Evolutionary conservation across 2,888 invertebrate genomes (phyloP), one percentile per base, ranked within the genome.

Genomic region (Coelinius sp.): DNA sequence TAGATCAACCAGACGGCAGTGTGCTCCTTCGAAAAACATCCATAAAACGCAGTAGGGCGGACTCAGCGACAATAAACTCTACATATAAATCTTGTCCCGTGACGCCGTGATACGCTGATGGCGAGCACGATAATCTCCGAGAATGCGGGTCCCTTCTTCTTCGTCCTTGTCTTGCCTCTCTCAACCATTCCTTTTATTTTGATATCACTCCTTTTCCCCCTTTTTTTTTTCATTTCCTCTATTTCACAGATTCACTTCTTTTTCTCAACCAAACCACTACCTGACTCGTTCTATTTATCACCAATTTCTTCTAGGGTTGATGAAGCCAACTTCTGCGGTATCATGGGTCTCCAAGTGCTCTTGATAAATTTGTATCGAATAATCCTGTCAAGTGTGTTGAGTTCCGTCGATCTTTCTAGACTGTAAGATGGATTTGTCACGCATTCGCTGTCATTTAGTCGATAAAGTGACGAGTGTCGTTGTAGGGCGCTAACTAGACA

Each of bases 11-110:
- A 82, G 84, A 84, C 83, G 86, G 86, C 85, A 85, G 85, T 81
- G 85, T 81, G 83, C 83, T 87, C 87, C 87, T 87, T 87, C 86
- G 87, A 87, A 87, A 87, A 87, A 87, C 87, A 87, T 87, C 87
- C 87, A 87, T 87, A 87, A 87, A 87, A 87, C 86, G 87, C 87
- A 87, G 87, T 87, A 87, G 87, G 87, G 87, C 87, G 87, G 87
- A 87, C 86, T 86, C 87, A 86, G 87, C 87, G 87, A 87, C 87
- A 87, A 87, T 87, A 87, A 87, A 87, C 87, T 87, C 87, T 86
- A 86, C 87, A 85, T 87, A 87, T 87, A 87, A 87, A 87, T 87
- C 87, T 87, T 87, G 86, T 84, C 86, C 85, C 83, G 85, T 87
- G 87, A 87, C 87, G 87, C 86, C 82, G 85, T 87, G 87, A 87